Conservation (phyloP, 2,113 vertebrate species). For the Neogale vison region DNA sequence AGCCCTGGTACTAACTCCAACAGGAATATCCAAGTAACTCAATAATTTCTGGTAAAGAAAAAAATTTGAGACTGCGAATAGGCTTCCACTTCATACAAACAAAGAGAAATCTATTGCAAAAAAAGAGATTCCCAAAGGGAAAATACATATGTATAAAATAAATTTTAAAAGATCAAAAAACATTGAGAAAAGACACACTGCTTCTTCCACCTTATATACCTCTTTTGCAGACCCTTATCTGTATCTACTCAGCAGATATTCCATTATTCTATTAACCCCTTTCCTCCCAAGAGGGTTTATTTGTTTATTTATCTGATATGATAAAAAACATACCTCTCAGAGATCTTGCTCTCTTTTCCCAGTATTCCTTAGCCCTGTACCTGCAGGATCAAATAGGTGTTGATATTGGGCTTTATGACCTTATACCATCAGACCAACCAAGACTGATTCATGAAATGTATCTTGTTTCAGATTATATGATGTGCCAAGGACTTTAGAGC, state of each 20-base stretch:
- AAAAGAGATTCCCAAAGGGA: background rate
- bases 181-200: background rate
- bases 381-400: background rate
- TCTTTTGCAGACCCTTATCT: background rate
- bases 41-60: background rate
- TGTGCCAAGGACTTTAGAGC: background rate
- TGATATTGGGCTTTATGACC: background rate
- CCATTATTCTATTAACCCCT: background rate
- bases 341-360: background rate
- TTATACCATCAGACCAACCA: background rate
- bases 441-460: background rate
- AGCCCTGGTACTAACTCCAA: background rate
- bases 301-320: background rate
- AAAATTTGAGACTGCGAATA: background rate
- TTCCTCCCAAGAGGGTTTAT: background rate
- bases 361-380: background rate
- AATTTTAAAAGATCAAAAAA: background rate
- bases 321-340: background rate
- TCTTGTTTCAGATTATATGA: background rate
- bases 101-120: slow-evolving; percentile 6
- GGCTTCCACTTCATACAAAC: background rate
- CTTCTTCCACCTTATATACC: background rate
- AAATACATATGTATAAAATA: background rate
- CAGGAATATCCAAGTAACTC: background rate
- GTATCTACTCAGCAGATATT: background rate